phyloP scores from a whole-genome alignment of 2,113 vertebrate genomes.

The Gallinago paraguaiae region DNA sequence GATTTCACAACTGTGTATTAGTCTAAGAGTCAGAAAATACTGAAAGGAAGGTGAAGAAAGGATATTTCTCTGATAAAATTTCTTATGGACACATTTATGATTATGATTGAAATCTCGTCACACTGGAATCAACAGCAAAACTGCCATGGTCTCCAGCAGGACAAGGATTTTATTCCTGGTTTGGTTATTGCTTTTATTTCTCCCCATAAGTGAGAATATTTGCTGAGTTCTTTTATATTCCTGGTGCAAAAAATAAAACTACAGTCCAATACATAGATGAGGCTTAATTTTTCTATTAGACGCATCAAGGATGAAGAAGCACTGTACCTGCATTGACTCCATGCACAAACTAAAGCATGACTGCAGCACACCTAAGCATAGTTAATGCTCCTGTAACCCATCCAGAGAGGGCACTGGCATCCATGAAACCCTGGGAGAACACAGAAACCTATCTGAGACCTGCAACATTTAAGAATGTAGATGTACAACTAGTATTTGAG shows the following conservation, averaged over 20 bases:
- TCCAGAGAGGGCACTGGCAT: not conserved
- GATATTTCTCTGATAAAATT: not conserved
- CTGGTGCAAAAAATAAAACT: not conserved
- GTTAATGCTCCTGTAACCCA: fast-evolving
- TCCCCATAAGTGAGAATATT: not conserved
- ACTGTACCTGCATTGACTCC: not conserved
- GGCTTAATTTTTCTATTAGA: not conserved
- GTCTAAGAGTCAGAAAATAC: not conserved
- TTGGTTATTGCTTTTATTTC: not conserved
- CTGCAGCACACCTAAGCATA: not conserved
- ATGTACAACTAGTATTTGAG: not conserved
- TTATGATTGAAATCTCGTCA: not conserved
- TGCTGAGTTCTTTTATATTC: not conserved
- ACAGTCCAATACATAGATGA: not conserved
- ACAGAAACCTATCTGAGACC: not conserved
- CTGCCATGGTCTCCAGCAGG: not conserved
- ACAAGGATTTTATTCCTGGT: not conserved
- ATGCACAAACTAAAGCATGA: not conserved
- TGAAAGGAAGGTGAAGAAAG: not conserved
- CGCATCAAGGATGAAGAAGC: not conserved
- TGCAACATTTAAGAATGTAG: not conserved
- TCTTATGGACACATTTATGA: not conserved
- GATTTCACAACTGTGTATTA: not conserved
- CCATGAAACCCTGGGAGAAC: not conserved
- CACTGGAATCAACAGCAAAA: not conserved